phyloP scores from a whole-genome alignment of 2,888 invertebrate genomes.

The Drosophila ustulata region DNA sequence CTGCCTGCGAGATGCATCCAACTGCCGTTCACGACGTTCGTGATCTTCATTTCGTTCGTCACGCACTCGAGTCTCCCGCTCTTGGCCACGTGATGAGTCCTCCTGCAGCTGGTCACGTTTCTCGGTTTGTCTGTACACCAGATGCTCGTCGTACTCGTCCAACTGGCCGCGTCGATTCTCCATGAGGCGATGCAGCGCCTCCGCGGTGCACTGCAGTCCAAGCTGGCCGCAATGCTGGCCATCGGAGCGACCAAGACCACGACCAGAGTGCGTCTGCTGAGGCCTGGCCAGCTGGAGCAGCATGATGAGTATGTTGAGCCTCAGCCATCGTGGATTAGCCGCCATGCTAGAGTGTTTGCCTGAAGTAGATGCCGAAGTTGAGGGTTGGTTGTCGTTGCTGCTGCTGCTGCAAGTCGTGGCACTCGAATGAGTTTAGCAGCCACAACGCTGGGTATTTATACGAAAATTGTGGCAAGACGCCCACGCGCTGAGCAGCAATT shows the following conservation, averaged over 20 bases:
- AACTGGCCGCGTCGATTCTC: too few relatives aligned
- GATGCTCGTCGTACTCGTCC: slow-evolving; percentile 69
- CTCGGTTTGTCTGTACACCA: slow-evolving; percentile 65
- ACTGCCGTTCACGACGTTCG: background rate
- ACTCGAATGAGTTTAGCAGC: slow-evolving; percentile 50
- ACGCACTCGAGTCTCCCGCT: background rate
- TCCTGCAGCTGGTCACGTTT: background rate
- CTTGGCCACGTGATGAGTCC: background rate
- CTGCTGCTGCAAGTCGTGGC: slow-evolving; percentile 32
- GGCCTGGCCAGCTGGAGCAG: slow-evolving; percentile 40
- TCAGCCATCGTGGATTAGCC: slow-evolving; percentile 47
- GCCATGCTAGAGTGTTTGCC: slow-evolving; percentile 39
- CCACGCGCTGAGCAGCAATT: slow-evolving; percentile 56
- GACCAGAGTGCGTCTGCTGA: slow-evolving; percentile 2
- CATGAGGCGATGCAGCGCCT: slow-evolving; percentile 9
- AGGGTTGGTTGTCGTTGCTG: slow-evolving; percentile 18
- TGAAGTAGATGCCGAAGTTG: background rate
- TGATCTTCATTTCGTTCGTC: background rate
- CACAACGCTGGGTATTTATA: slow-evolving; percentile 35
- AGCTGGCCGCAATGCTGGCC: slow-evolving; percentile 29
- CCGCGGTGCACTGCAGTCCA: slow-evolving; percentile 13
- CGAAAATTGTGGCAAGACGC: slow-evolving; percentile 20
- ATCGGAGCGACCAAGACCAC: slow-evolving; percentile 7
- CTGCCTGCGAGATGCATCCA: slow-evolving; percentile 2
- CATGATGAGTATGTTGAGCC: slow-evolving; percentile 47